phyloP scores from a whole-genome alignment of 2,113 vertebrate genomes.

The Notechis scutatus region DNA sequence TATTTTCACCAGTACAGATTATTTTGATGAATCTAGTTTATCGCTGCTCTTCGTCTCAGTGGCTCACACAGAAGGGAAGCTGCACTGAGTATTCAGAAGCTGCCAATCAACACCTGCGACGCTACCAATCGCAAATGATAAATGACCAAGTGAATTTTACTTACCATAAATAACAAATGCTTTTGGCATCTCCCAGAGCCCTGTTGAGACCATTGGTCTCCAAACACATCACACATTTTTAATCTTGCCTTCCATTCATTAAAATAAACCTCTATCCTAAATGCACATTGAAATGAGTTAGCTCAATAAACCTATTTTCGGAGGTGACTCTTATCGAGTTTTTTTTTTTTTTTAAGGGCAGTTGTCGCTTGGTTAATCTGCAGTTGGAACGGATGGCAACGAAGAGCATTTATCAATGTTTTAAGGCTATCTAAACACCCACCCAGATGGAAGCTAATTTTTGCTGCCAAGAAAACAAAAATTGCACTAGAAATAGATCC shows the following conservation, averaged over 20 bases:
- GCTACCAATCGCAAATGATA: background rate
- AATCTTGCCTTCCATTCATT: slow-evolving; percentile 4
- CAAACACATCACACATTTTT: slow-evolving; percentile 17
- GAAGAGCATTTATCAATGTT: slow-evolving; percentile 20
- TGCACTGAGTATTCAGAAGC: background rate
- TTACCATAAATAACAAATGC: slow-evolving; percentile 23
- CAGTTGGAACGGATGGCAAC: background rate
- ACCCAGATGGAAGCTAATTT: slow-evolving; percentile 21
- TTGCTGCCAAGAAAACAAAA: background rate
- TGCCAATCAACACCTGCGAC: slow-evolving; percentile 3
- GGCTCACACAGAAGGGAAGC: background rate
- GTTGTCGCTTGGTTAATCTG: slow-evolving; percentile 15
- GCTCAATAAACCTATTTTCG: slow-evolving; percentile 21
- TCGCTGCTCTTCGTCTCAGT: background rate
- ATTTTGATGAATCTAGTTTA: background rate
- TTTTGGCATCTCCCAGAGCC: slow-evolving; percentile 1
- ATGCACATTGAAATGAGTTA: slow-evolving; percentile 22
- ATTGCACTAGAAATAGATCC: slow-evolving; percentile 3
- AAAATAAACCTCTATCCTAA: slow-evolving; percentile 20
- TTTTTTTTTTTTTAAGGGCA: background rate
- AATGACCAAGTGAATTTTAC: slow-evolving; percentile 11
- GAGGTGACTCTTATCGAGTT: background rate
- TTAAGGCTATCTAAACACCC: slow-evolving; percentile 20
- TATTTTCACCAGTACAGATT: background rate
- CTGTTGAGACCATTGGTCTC: slow-evolving; percentile 8